These are phyloP conservation scores for Mixornis gularis DNA, from an alignment of 2,113 vertebrate species.

Conservation along the genomic window DNA sequence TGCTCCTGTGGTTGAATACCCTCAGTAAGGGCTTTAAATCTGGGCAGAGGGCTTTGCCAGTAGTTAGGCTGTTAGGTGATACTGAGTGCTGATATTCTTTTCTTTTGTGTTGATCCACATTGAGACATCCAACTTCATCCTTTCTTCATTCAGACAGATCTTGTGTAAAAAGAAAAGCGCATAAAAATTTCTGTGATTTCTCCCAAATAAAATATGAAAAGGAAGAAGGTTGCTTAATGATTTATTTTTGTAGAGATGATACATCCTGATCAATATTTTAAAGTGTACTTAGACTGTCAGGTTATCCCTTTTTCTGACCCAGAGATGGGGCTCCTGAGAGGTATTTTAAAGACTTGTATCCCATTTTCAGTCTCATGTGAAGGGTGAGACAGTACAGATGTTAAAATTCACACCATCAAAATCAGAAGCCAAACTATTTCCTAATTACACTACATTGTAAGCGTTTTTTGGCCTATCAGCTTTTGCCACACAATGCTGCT, in stretches of 20 bases:
- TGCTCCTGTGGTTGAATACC: background rate
- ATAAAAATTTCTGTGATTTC: background rate
- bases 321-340: background rate
- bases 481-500: background rate
- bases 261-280: background rate
- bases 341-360: background rate
- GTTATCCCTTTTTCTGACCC: background rate
- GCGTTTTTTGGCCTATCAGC: background rate
- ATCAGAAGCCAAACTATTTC: background rate
- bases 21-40: background rate
- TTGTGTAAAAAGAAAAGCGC: background rate
- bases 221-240: background rate
- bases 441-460: background rate
- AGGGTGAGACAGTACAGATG: background rate
- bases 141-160: background rate
- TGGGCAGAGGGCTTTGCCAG: background rate
- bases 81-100: background rate
- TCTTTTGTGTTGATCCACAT: background rate
- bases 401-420: background rate
- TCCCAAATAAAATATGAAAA: background rate
- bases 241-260: background rate
- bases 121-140: background rate
- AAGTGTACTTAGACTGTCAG: background rate
- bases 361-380: background rate
- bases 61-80: background rate